phyloP scores from a whole-genome alignment of 2,113 vertebrate species.

The Hypomesus transpacificus region DNA sequence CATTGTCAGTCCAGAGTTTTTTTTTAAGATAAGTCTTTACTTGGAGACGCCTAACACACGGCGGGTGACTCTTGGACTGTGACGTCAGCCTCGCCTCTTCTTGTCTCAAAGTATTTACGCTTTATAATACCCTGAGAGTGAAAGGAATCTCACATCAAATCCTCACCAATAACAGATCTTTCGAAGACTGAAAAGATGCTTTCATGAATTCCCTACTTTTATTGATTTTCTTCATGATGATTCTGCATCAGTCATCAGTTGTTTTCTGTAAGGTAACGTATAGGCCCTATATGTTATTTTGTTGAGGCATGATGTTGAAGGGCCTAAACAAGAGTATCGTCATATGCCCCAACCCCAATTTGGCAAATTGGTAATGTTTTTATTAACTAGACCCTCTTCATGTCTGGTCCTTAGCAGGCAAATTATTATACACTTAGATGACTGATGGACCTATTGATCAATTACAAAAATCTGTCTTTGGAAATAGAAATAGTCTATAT shows the following conservation, averaged over 20 bases:
- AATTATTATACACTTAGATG: slow-evolving; percentile 47
- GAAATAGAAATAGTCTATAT: slow-evolving; percentile 26
- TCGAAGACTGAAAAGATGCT: slow-evolving; percentile 63
- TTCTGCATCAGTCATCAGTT: slow-evolving; percentile 41
- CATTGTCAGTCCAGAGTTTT: slow-evolving; percentile 82
- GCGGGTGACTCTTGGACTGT: slow-evolving; percentile 78
- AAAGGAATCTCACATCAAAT: slow-evolving; percentile 65
- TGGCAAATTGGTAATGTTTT: too few species aligned
- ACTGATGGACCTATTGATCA: slow-evolving; percentile 36
- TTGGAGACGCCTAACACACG: slow-evolving; percentile 77
- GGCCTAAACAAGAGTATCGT: too few species aligned
- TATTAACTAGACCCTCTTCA: too few species aligned
- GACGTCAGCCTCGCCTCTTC: slow-evolving; percentile 71
- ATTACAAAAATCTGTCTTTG: slow-evolving; percentile 47
- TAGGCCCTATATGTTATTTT: too few species aligned
- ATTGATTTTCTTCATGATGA: slow-evolving; percentile 33
- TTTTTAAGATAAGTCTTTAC: slow-evolving; percentile 74
- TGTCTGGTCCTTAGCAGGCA: slow-evolving; percentile 12
- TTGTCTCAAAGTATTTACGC: slow-evolving; percentile 63
- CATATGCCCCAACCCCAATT: too few species aligned
- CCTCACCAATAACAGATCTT: slow-evolving; percentile 55
- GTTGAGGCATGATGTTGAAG: too few species aligned
- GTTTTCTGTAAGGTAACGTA: neutral
- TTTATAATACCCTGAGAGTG: slow-evolving; percentile 67
- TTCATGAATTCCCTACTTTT: slow-evolving; percentile 48